Conservation (phyloP, 1,140 invertebrate species). For the Piezodorus guildinii region DNA sequence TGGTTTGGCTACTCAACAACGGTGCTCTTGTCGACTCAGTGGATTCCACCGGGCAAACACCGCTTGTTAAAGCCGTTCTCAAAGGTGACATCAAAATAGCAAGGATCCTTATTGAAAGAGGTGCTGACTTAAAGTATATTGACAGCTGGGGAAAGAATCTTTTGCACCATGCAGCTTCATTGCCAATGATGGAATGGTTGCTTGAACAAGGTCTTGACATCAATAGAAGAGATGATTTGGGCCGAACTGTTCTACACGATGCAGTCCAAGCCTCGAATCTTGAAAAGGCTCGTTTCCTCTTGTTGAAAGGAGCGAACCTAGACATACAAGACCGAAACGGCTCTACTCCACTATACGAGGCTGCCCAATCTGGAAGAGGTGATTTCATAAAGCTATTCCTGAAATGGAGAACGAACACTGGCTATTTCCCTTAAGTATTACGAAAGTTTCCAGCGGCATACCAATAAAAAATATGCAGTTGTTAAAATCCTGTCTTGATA, state of each 20-base stretch:
- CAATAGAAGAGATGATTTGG: not conserved
- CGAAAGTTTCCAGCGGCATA: too few species aligned
- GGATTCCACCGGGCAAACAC: too few species aligned
- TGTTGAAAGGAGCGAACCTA: not conserved
- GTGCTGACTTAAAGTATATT: not conserved
- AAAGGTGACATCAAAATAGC: not conserved
- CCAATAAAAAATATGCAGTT: too few species aligned
- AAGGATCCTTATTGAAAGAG: not conserved
- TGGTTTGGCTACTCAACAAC: too few species aligned
- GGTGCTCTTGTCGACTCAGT: too few species aligned
- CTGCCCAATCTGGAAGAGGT: not conserved
- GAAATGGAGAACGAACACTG: too few species aligned
- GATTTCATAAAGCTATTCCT: too few species aligned
- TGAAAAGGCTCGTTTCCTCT: not conserved
- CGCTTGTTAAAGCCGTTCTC: too few species aligned
- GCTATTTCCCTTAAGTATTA: too few species aligned
- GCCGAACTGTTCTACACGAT: not conserved
- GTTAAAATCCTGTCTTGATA: too few species aligned
- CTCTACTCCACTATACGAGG: not conserved
- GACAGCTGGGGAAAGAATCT: not conserved
- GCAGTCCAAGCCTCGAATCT: not conserved
- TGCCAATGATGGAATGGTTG: not conserved
- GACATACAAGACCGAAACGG: not conserved
- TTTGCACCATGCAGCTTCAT: not conserved
- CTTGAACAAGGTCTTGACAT: not conserved